Base-by-base conservation (phyloP, 1,140 invertebrate species). In the Drosophila truncata region DNA sequence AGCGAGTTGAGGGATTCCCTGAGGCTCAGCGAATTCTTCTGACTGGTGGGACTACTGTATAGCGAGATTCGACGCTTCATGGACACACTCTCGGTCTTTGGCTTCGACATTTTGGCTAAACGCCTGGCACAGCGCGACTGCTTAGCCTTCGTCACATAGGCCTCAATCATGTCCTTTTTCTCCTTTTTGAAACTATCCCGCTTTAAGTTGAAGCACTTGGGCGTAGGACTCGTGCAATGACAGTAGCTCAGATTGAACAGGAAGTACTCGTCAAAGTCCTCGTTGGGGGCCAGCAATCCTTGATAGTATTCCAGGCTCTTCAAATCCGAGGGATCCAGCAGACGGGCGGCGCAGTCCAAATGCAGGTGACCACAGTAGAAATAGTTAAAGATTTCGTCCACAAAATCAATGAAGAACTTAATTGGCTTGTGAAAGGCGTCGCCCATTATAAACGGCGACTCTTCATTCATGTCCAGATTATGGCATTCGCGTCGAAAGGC, bases 251-350 rank as follows among this genome's bases (percentile, higher is more conserved):
- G 49, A 55, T 85, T 88, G 18, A 63, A 54, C 16, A 79, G 23
- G 8, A 91, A 50, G 49, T 91, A 91, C 42, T 92, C 88, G 5
- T 82, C 74, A 35, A 92, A 91, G 9, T 92, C 91, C 65, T 92
- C 82, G 29, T 67, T 79, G 8, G 70, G 69, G 0, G 37, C 50
- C 35, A 91, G 13, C 5, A 85, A 27, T 14, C 54, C 58, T 47
- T 78, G 80, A 49, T 91, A 91, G 33, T 31, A 3, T 11, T 79
- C 75, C 46, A 92, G 18, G 4, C 69, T 39, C 1, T 27, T 6
- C 8, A 78, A 11, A n/a, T 92, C 80, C 5, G 54, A 5, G 1
- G 91, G 84, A 59, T 92, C 91, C 52, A 92, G 14, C n/a, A 73
- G 82, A 2, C 62, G 70, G 0, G 74, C 31, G 0, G 29, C 50